Base-by-base conservation (phyloP, 2,113 vertebrate genomes). In the Thryonomys swinderianus region DNA sequence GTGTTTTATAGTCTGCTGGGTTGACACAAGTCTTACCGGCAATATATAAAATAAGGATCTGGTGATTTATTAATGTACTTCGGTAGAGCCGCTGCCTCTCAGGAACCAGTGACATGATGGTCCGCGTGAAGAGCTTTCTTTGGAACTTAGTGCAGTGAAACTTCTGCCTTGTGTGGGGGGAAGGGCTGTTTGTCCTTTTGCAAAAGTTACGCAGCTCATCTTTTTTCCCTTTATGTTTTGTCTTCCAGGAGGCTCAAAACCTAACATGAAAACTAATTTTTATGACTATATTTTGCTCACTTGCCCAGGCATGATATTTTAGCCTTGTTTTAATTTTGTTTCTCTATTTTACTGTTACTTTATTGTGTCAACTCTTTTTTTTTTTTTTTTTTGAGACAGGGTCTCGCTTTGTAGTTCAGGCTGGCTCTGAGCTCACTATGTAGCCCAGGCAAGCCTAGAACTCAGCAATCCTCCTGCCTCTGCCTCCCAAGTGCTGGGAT, bases 221-320 rank as follows among this genome's bases (percentile, higher is more conserved):
- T 37, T 37, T 42, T 93, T 90, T 90, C 1, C 23, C 32, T 91
- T 64, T 83, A 57, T 61, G 23, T 55, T 81, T 91, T 92, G 57
- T 57, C 85, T 85, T 90, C 11, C 69, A 78, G 84, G 76, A 92
- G 95, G 71, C 66, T 88, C 34, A 93, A 71, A 95, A 42, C 64
- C 25, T 69, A 76, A 80, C 37, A 40, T 61, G 40, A 87, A 92
- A 86, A 14, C 21, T 42, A 76, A 7, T 91, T 84, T 84, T 40
- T 42, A 14, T 3, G 62, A 51, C 40, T 16, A 59, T 30, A 37
- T 23, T n/a, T 10, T 88, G 9, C 37, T 92, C 88, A 59, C 57
- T 23, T 55, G 12, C 66, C 18, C 13, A 87, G 34, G 45, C 4
- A 55, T 69, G 93, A 9, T 74, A 25, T 78, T 84, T 86, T 64